phyloP scores from a whole-genome alignment of 2,797 vertebrate genomes.

The Rachycentron canadum region DNA sequence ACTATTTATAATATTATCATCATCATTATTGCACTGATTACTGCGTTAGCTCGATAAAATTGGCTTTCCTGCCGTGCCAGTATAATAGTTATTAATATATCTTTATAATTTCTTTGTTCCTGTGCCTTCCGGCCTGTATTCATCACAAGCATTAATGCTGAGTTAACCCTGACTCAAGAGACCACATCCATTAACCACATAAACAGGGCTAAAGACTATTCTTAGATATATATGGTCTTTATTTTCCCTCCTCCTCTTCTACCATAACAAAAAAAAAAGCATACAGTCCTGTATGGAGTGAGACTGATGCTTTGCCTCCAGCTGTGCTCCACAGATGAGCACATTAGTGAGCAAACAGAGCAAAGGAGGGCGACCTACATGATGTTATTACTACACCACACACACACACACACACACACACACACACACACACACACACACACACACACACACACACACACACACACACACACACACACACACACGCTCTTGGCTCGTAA shows the following conservation, averaged over 20 bases:
- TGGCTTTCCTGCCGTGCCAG: too few relatives aligned
- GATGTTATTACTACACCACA: background rate
- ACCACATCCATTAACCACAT: conserved; percentile 6
- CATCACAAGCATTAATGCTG: background rate
- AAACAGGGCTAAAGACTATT: background rate
- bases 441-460: background rate
- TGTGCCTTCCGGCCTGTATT: background rate
- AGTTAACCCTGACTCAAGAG: background rate
- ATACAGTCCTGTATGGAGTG: background rate
- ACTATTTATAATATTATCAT: background rate
- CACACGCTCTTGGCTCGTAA: background rate
- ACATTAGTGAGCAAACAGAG: conserved; percentile 32
- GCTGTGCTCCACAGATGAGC: conserved; percentile 59
- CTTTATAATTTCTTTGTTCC: background rate
- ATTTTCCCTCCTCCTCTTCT: background rate
- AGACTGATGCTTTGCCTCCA: conserved; percentile 30
- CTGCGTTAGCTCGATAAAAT: background rate
- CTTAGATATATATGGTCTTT: background rate
- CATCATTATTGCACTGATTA: background rate
- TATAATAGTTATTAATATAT: too few relatives aligned
- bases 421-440: background rate
- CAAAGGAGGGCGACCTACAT: background rate
- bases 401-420: background rate
- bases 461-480: background rate
- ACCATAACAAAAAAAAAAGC: background rate